Evolutionary conservation across 64 coral and sea anemone genomes (phyloP), one percentile per base, ranked within the genome.

Genomic region (Catalaphyllia jardinei): DNA sequence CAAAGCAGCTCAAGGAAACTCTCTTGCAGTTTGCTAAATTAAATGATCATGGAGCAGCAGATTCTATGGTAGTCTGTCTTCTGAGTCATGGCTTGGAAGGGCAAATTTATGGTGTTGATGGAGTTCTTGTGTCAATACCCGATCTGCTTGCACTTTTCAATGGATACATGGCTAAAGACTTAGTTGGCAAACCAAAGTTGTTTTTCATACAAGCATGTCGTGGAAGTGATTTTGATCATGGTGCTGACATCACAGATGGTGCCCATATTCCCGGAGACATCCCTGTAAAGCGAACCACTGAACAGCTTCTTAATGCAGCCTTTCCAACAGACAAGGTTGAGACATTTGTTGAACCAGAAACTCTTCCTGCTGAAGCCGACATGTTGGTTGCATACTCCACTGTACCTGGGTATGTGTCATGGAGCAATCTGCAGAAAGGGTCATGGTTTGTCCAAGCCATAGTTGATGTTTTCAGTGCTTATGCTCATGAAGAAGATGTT

Each of bases 181-280:
- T 99, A 29, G 87, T 99, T 19, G 97, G 97, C 12, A 99, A 99
- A 75, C 97, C 97, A 22, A 99, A 99, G 63, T 52, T 99, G 17
- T 95, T 99, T 91, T 99, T 99, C 49, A 95, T 99, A 0, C 97
- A 99, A 82, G 97, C 97, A 9, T 99, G 97, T n/a, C 87, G 97
- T 67, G 97, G 97, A 72, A 92, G 93, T 52, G 91, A 93, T 18
- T 97, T 76, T 57, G 95, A 97, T 63, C 87, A 77, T 77, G 95
- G 95, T 31, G 81, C 82, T 2, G 78, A 89, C 55, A 49, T 76
- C 20, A 89, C 79, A 71, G 92, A 93, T 80, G 10, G 79, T 29
- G 81, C 31, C 6, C 22, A 8, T 22, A 15, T 11, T 52, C 8
- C 39, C 8, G 6, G 27, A 27, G 81, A 85, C 5, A 4, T 1